Percentiles rank a stretch among this genome's conserved stretches.
Evolutionary conservation across 2,113 vertebrate genomes (phyloP).

Genomic region (Eudyptes chrysolophus): DNA sequence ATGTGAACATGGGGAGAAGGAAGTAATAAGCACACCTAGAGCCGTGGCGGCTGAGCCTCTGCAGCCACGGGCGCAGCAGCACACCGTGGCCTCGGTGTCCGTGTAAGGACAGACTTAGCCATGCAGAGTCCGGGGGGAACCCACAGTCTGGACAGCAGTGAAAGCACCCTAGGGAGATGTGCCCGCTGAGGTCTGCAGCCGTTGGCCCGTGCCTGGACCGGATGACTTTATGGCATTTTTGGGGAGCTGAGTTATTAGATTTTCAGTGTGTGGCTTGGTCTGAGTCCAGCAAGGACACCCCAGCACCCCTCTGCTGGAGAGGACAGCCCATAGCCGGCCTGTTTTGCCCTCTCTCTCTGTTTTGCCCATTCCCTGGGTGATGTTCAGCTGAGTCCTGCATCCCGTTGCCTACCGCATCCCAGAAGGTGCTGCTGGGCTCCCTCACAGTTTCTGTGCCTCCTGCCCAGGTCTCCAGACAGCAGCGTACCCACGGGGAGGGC

Average conservation of each 20-base stretch:
- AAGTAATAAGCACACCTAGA: not conserved
- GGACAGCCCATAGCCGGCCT: fast-evolving
- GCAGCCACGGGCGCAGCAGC: not conserved
- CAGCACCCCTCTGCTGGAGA: not conserved
- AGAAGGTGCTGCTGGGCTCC: not conserved
- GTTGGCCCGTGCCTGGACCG: fast-evolving
- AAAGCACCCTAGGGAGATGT: not conserved
- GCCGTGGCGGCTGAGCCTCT: not conserved
- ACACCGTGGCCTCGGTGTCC: fast-evolving
- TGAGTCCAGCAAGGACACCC: not conserved
- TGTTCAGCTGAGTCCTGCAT: not conserved
- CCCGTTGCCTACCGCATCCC: not conserved
- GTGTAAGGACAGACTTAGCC: not conserved
- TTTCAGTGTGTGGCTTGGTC: not conserved
- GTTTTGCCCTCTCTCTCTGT: not conserved
- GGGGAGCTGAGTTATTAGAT: fast-evolving
- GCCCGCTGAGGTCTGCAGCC: not conserved
- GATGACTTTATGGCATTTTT: not conserved
- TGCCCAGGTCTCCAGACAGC: not conserved
- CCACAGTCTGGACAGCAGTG: not conserved
- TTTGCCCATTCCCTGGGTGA: not conserved
- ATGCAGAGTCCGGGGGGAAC: fast-evolving
- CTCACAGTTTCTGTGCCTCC: fast-evolving
- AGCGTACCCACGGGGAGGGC: not conserved
- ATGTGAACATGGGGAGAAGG: fast-evolving